Conservation (phyloP, 2,888 invertebrate genomes). For the Octodonta nipae region DNA sequence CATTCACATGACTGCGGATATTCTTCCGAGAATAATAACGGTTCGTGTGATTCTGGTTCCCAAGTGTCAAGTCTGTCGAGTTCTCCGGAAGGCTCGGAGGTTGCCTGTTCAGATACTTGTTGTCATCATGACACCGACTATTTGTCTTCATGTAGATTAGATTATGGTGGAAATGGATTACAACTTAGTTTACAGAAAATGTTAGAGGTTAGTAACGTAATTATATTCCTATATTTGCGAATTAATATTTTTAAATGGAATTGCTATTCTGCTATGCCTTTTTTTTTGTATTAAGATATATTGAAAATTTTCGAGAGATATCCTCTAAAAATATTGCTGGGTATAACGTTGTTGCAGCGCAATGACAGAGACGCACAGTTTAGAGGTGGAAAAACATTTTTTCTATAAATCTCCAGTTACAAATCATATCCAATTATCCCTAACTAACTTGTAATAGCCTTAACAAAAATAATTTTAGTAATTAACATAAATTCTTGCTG, state of each 20-base stretch:
- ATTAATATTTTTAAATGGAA: constrained; percentile 2
- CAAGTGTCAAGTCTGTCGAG: constrained; percentile 66
- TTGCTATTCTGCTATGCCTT: neutral
- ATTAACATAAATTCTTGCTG: no score
- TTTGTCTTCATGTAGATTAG: constrained; percentile 24
- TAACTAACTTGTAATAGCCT: no score
- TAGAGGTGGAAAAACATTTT: no score
- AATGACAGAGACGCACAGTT: no score
- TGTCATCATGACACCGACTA: constrained; percentile 57
- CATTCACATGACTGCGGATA: constrained; percentile 77
- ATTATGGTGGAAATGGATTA: constrained; percentile 41
- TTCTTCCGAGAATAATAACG: constrained; percentile 70
- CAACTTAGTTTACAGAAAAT: constrained; percentile 61
- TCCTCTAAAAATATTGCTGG: no score
- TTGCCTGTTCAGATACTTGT: constrained; percentile 78
- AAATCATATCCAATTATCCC: no score
- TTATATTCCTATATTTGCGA: constrained; percentile 1
- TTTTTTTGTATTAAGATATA: constrained; percentile 39
- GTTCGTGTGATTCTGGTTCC: constrained; percentile 52
- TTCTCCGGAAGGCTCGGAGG: constrained; percentile 80
- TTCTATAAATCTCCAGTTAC: no score
- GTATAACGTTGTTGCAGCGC: no score
- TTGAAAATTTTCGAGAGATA: no score
- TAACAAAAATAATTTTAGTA: no score
- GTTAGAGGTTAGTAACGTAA: constrained; percentile 53